Evolutionary conservation across 2,113 vertebrate genomes (phyloP).

Genomic region (Aythya baeri): DNA sequence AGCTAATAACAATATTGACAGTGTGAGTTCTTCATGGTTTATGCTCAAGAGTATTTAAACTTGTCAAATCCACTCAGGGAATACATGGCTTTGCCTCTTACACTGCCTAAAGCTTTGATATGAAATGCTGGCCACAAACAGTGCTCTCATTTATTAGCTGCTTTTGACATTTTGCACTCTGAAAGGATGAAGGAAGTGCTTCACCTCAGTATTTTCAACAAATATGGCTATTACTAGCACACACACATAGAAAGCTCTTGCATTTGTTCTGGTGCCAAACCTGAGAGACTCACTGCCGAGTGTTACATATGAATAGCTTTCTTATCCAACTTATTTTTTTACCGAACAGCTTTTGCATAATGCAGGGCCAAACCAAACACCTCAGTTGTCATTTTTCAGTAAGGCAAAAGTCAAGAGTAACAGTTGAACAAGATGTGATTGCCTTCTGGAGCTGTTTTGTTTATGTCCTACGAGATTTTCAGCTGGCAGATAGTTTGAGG

Average conservation of each 20-base stretch:
- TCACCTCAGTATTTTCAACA: not conserved
- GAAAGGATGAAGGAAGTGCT: not conserved
- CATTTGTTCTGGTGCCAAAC: constrained; percentile 3
- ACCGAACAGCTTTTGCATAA: not conserved
- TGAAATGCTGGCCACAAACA: not conserved
- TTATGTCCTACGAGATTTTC: not conserved
- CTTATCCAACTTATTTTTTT: not conserved
- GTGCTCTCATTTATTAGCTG: not conserved
- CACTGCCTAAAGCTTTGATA: not conserved
- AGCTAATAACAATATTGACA: not conserved
- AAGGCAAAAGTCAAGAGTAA: not conserved
- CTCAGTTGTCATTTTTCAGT: not conserved
- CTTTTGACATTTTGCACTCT: not conserved
- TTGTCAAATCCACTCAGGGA: not conserved
- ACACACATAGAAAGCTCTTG: not conserved
- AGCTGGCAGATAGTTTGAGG: not conserved
- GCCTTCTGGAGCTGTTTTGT: not conserved
- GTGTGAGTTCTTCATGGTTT: not conserved
- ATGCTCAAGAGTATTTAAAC: not conserved
- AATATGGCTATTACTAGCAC: not conserved
- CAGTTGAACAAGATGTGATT: not conserved
- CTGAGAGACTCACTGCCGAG: not conserved
- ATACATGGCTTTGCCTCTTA: not conserved
- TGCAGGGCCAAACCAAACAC: not conserved
- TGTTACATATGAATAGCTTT: not conserved